Percentiles rank a stretch among this genome's conserved stretches.
phyloP scores from a whole-genome alignment of 2,888 invertebrate genomes.

The Monochamus alternatus region DNA sequence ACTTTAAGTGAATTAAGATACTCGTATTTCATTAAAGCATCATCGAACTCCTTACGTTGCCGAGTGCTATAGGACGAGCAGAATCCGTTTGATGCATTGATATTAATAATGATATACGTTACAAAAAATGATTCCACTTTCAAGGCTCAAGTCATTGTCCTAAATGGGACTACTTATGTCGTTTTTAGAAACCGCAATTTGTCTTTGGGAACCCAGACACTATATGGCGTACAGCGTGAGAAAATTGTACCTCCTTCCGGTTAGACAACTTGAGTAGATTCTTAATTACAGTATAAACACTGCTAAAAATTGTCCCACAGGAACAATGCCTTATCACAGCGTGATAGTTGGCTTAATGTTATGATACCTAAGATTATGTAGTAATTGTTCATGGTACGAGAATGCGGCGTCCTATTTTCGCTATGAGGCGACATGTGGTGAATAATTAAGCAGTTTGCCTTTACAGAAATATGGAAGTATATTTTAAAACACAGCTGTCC shows the following conservation, averaged over 20 bases:
- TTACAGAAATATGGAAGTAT: too few relatives aligned
- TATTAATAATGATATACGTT: not conserved
- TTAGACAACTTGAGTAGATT: not conserved
- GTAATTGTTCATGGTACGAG: too few relatives aligned
- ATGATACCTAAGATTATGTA: not conserved
- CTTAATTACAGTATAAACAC: not conserved
- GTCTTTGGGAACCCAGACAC: not conserved
- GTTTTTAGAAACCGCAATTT: slow-evolving; percentile 12
- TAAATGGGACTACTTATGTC: not conserved
- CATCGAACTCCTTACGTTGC: too few relatives aligned
- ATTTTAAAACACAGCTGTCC: too few relatives aligned
- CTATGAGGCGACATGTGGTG: too few relatives aligned
- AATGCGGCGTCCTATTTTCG: too few relatives aligned
- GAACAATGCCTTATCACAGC: not conserved
- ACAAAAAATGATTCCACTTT: not conserved
- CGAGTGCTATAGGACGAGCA: too few relatives aligned
- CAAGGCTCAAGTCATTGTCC: not conserved
- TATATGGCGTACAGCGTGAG: not conserved
- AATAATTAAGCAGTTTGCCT: too few relatives aligned
- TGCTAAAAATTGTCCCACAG: slow-evolving; percentile 7
- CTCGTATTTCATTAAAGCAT: too few relatives aligned
- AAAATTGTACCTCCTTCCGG: slow-evolving; percentile 9
- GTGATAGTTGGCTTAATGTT: not conserved
- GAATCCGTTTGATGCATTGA: not conserved
- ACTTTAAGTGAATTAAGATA: too few relatives aligned